These are phyloP conservation scores for Pristionchus pacificus DNA, from an alignment of 1,140 invertebrate species.

Conservation along the genomic window DNA sequence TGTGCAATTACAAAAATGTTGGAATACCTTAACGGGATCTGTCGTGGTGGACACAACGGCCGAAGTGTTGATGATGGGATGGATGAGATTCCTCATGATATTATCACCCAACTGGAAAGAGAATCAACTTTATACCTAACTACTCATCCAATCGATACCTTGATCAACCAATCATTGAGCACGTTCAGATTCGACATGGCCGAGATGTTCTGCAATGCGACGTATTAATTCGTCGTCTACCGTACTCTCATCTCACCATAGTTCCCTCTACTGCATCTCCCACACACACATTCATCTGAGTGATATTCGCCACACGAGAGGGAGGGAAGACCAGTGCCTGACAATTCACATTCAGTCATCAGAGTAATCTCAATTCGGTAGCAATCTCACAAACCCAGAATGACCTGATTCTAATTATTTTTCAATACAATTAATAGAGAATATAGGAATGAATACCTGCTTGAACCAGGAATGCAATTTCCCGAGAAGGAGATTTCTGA, in stretches of 20 bases:
- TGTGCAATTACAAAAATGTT: too few relatives aligned
- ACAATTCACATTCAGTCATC: too few relatives aligned
- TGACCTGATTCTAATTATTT: too few relatives aligned
- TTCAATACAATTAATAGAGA: not conserved
- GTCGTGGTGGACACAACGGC: too few relatives aligned
- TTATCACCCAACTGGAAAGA: not conserved
- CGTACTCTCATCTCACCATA: not conserved
- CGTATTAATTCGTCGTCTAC: not conserved
- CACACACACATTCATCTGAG: not conserved
- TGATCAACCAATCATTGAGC: not conserved
- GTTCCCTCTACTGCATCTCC: not conserved
- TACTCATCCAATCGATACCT: not conserved
- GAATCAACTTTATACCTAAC: not conserved
- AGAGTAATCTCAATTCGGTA: too few relatives aligned
- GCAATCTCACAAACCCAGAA: too few relatives aligned
- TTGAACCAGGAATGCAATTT: not conserved
- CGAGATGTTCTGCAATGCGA: not conserved
- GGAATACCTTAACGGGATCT: too few relatives aligned
- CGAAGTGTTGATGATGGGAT: too few relatives aligned
- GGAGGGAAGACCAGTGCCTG: not conserved
- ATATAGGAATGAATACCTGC: not conserved
- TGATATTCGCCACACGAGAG: not conserved
- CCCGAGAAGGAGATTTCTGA: not conserved
- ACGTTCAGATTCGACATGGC: not conserved
- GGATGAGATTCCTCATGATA: not conserved